These are phyloP conservation scores for Phrynocephalus guinanensis DNA, from an alignment of 2,797 vertebrate genomes.

Conservation along the genomic window DNA sequence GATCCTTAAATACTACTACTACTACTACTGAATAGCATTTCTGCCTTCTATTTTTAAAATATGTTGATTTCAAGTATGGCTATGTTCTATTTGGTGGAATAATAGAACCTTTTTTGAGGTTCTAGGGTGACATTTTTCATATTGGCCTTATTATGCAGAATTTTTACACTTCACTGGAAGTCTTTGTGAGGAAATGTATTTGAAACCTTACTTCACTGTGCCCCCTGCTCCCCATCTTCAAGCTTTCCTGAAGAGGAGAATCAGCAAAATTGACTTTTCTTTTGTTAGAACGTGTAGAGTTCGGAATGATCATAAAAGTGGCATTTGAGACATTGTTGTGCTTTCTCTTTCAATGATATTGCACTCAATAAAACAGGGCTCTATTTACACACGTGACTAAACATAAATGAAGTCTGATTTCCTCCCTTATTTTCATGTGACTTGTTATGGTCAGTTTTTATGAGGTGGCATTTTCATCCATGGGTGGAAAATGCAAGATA, in stretches of 20 bases:
- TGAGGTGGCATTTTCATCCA: background rate
- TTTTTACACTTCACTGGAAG: constrained; percentile 71
- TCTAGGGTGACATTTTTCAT: constrained; percentile 63
- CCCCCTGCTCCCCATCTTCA: constrained; percentile 56
- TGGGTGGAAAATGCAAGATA: background rate
- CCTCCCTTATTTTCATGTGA: background rate
- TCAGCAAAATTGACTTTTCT: constrained; percentile 63
- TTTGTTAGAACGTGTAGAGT: constrained; percentile 74
- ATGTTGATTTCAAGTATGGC: constrained; percentile 62
- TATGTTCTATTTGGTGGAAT: constrained; percentile 54
- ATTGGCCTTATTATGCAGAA: constrained; percentile 77
- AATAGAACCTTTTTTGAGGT: constrained; percentile 62
- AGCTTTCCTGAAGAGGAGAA: constrained; percentile 68
- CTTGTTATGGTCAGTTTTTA: background rate
- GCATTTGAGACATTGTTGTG: constrained; percentile 74
- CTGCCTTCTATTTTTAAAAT: constrained; percentile 67
- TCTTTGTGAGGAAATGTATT: constrained; percentile 64
- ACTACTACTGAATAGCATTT: constrained; percentile 66
- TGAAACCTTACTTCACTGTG: constrained; percentile 70
- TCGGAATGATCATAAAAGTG: constrained; percentile 76
- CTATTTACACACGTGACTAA: constrained; percentile 44
- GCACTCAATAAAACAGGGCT: constrained; percentile 49
- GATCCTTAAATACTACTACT: constrained; percentile 63
- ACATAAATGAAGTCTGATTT: background rate
- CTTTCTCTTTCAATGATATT: constrained; percentile 56